Base-by-base conservation (phyloP, 2,888 invertebrate species). In the Platycnemis pennipes region DNA sequence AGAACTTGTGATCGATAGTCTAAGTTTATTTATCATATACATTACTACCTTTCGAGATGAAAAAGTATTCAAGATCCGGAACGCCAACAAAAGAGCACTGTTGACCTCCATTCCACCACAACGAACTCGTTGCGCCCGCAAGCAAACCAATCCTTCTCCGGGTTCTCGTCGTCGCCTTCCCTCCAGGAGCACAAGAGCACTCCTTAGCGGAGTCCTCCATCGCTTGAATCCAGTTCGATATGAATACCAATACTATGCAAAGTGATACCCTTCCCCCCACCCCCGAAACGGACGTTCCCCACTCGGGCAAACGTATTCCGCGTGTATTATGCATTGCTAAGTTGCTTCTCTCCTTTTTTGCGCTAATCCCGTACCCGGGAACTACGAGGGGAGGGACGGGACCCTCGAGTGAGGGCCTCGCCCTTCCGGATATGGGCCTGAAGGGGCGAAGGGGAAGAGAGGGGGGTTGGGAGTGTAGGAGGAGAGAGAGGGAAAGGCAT, bases 211-310 rank as follows among this genome's bases (percentile, higher is more conserved):
- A n/a, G 87, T 16, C 19, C 87, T 87, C 87, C 46, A 46, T 26
- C 87, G 46, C 46, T 42, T 13, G 45, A 26, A 44, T 87, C n/a
- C 87, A 87, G 26, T 87, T 87, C 87, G 87, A 44, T 87, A 87
- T 87, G 87, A 87, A 87, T 87, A 87, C 45, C 87, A 87, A 87
- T 87, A 44, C 87, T 87, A 87, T 87, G 87, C 87, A 87, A 87
- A 87, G 87, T 45, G 87, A 46, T 87, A n/a, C 87, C n/a, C n/a
- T n/a, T n/a, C n/a, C n/a, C n/a, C n/a, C n/a, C n/a, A n/a, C 26
- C 31, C 45, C 45, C 87, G n/a, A 45, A 26, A 87, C 45, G 31
- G 31, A 31, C 37, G 45, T 46, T 46, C 8, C 87, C 87, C 87
- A 5, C 22, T 26, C 26, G 45, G 87, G 87, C 22, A 8, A 42